Base-by-base conservation (phyloP, 2,113 vertebrate species). In the Callithrix jacchus region DNA sequence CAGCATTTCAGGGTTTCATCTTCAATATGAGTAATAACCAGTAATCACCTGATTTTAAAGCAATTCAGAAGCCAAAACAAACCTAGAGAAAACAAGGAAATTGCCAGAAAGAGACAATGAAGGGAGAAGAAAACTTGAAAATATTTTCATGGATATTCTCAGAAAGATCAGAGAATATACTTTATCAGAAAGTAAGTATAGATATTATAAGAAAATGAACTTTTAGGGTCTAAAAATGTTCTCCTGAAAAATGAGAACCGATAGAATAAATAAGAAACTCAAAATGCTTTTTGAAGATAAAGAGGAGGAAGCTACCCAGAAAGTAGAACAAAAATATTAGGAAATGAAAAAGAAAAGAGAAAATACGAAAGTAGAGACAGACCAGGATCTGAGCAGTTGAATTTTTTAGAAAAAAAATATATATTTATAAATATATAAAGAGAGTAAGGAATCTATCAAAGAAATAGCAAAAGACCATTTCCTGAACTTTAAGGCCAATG, bases 301-400 rank as follows among this genome's bases (percentile, higher is more conserved):
- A 70, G 11, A 80, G 66, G 56, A 70, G 40, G 87, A 89, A 96
- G 23, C 30, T 71, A 95, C 23, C 40, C 23, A 68, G 74, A 86
- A 93, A 73, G 1, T 77, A 77, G n/a, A 91, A 82, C 56, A 89
- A 88, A 95, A 88, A 77, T 56, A 77, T 10, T 77, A 96, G 32
- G 54, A 91, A 84, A 77, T 89, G 37, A 81, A 93, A 93, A 88
- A 47, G 6, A 70, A 56, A 71, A 40, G 47, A 47, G 25, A 88
- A 95, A 35, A 88, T 6, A n/a, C 18, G 45, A 83, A 49, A 82
- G 14, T 56, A 58, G 21, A 83, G 2, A 45, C 25, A n/a, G 3
- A 47, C 30, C 8, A 81, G 7, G 25, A 93, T 91, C 20, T 86
- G 66, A 80, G 66, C 32, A 71, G 4, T 20, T 42, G 37, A 64